Evolutionary conservation across 2,113 vertebrate species (phyloP).

Genomic region (Pterocles orientalis): DNA sequence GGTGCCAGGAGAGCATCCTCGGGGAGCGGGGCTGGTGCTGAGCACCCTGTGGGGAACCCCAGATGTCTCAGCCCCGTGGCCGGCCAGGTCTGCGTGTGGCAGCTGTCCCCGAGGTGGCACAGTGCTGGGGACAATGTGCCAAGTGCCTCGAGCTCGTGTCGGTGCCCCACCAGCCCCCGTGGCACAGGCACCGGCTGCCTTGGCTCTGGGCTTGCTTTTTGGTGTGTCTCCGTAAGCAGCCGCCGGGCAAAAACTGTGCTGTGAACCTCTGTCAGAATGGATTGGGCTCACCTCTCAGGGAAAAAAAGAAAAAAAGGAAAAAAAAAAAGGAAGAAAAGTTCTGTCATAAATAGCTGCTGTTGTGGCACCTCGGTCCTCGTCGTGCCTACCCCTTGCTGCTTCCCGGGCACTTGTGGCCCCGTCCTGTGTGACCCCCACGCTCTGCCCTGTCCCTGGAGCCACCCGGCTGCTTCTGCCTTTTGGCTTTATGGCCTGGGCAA

Average conservation of each 20-base stretch:
- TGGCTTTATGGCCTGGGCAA: neutral
- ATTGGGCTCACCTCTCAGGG: neutral
- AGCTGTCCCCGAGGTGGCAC: fast-evolving
- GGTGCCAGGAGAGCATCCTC: neutral
- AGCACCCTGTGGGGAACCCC: neutral
- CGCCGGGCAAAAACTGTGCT: neutral
- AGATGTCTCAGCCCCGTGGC: fast-evolving
- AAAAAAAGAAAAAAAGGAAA: neutral
- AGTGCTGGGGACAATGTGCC: fast-evolving
- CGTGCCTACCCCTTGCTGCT: neutral
- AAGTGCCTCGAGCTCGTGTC: fast-evolving
- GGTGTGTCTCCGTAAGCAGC: neutral
- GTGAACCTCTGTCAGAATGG: conserved; percentile 18
- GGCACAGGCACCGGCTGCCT: neutral
- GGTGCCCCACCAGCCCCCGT: neutral
- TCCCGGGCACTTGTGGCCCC: fast-evolving
- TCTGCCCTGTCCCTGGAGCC: neutral
- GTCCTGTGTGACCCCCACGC: neutral
- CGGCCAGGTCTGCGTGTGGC: neutral
- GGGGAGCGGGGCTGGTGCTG: neutral
- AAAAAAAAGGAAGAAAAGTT: neutral
- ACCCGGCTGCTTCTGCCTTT: neutral
- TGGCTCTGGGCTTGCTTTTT: fast-evolving
- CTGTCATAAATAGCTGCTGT: neutral
- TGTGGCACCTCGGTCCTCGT: neutral